A percentile compares a stretch with the other conserved stretches of the same genome.
These are phyloP conservation scores for Rhadina sibilatrix DNA, from an alignment of 2,113 vertebrate genomes.

Conservation along the genomic window DNA sequence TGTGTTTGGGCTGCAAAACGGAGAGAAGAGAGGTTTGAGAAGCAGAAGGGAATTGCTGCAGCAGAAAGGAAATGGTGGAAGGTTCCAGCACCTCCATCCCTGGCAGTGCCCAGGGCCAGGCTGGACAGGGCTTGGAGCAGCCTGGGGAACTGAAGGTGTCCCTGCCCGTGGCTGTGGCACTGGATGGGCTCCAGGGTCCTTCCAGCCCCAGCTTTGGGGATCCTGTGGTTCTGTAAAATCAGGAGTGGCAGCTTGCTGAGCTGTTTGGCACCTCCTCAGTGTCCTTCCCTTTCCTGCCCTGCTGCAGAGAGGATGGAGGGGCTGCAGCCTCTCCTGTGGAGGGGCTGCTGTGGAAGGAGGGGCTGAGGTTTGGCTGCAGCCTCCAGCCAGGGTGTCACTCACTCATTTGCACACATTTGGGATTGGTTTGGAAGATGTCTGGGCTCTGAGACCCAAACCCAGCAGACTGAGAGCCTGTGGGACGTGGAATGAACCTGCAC, in stretches of 20 bases:
- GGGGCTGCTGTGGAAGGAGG: background rate
- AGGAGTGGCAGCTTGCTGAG: background rate
- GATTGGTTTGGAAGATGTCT: background rate
- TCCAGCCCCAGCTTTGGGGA: background rate
- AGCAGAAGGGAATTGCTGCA: background rate
- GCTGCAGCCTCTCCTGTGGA: background rate
- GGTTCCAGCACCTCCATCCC: background rate
- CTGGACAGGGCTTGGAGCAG: background rate
- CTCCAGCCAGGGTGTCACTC: background rate
- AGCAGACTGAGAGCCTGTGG: background rate
- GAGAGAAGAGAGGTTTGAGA: background rate
- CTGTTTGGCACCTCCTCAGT: rapidly evolving
- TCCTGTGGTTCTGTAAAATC: rapidly evolving
- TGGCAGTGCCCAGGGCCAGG: background rate
- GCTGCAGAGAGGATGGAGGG: background rate
- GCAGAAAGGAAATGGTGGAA: background rate
- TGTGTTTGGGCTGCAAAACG: background rate
- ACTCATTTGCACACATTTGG: background rate
- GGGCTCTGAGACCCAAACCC: background rate
- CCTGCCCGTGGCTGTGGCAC: background rate
- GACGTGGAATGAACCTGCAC: rapidly evolving
- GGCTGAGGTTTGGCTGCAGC: background rate
- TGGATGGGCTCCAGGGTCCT: background rate
- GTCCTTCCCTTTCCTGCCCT: rapidly evolving
- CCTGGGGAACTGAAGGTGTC: background rate